phyloP scores from a whole-genome alignment of 2,888 invertebrate genomes.

The Ectobius pallidus region DNA sequence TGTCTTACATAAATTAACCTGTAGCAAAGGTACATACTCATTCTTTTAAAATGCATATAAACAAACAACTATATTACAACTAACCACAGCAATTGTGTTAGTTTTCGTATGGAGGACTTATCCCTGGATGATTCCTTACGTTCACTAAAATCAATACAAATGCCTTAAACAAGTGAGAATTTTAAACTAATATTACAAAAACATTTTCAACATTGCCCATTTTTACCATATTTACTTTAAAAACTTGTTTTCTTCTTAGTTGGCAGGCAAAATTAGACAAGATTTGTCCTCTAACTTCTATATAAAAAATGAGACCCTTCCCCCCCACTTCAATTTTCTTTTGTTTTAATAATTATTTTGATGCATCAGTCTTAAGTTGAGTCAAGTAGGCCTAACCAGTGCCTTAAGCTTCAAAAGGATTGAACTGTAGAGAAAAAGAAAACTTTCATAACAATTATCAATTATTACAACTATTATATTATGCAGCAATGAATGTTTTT shows the following conservation, averaged over 20 bases:
- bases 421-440: conserved; percentile 14
- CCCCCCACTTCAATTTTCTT: conserved; percentile 26
- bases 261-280: conserved; percentile 34
- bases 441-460: conserved; percentile 9
- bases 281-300: conserved; percentile 28
- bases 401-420: conserved; percentile 29
- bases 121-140: background rate
- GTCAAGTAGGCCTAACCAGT: conserved; percentile 38
- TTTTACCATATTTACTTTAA: background rate
- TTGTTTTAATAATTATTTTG: conserved; percentile 34
- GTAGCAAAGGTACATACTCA: background rate
- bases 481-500: conserved; percentile 11
- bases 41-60: background rate
- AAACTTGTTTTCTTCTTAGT: background rate
- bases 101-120: conserved; percentile 1
- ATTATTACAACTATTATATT: conserved; percentile 5
- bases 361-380: conserved; percentile 42
- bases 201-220: background rate
- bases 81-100: conserved; percentile 4
- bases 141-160: background rate
- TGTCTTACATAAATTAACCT: no score
- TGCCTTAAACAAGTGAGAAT: background rate
- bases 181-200: background rate
- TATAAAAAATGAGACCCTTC: conserved; percentile 32
- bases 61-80: background rate